Conservation (phyloP, 1,140 invertebrate species). For the Palaemon carinicauda region DNA sequence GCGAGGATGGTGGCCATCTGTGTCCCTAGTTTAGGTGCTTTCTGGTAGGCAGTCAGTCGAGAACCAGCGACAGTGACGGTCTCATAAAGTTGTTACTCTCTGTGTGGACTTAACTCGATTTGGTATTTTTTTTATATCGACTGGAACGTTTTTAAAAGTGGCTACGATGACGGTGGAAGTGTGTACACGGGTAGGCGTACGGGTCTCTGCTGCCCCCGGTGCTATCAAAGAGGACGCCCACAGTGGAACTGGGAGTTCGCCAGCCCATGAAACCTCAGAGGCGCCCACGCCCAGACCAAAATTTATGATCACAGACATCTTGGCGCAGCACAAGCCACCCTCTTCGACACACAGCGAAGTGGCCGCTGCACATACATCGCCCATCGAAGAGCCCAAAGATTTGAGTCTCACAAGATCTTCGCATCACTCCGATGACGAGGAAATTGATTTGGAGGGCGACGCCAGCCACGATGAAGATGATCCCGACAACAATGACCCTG, state of each 20-base stretch:
- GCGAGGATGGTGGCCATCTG: constrained; percentile 34
- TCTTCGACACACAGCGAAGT: constrained; percentile 19
- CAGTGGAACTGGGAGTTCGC: constrained; percentile 29
- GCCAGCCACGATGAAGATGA: constrained; percentile 45
- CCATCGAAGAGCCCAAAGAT: constrained; percentile 38
- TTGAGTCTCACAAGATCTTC: constrained; percentile 29
- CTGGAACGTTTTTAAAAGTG: background rate
- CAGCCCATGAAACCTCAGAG: constrained; percentile 45
- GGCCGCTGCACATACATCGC: constrained; percentile 14
- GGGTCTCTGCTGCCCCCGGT: constrained; percentile 43
- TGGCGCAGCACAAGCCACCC: constrained; percentile 42
- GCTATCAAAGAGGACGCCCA: constrained; percentile 43
- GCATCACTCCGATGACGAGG: constrained; percentile 38
- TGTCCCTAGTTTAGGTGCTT: background rate
- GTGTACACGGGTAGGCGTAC: constrained; percentile 46
- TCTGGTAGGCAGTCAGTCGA: constrained; percentile 38
- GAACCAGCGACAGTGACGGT: constrained; percentile 38
- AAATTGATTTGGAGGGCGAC: constrained; percentile 50
- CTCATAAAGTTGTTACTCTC: constrained; percentile 13
- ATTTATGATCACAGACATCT: constrained; percentile 51
- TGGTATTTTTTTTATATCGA: background rate
- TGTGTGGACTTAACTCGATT: background rate
- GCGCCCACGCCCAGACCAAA: constrained; percentile 47
- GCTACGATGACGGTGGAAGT: constrained; percentile 48
- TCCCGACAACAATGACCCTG: constrained; percentile 25